These are phyloP conservation scores for Cryptocephalus primarius DNA, from an alignment of 2,888 invertebrate genomes.

Conservation along the genomic window DNA sequence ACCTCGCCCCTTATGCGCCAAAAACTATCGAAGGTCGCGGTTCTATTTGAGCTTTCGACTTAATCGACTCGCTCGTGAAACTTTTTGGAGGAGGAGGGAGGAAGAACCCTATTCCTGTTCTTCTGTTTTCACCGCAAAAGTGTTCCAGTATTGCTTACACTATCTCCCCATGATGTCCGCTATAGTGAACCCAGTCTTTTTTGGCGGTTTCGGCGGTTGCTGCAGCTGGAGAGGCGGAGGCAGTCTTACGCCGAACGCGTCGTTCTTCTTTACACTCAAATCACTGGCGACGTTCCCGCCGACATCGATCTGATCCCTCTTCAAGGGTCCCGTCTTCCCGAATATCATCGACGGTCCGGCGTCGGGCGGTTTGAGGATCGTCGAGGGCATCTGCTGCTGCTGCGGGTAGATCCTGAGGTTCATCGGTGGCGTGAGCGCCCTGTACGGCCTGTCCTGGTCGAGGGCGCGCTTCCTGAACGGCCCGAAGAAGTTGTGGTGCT, in stretches of 20 bases:
- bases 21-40: no score
- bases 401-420: slow-evolving; percentile 24
- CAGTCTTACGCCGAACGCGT: slow-evolving; percentile 9
- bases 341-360: slow-evolving; percentile 10
- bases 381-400: slow-evolving; percentile 20
- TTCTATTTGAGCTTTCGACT: no score
- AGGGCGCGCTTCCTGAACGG: slow-evolving; percentile 47
- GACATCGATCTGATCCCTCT: slow-evolving; percentile 6
- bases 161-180: slow-evolving; percentile 85
- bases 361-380: slow-evolving; percentile 34
- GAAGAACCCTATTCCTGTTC: no score
- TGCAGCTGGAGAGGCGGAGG: slow-evolving; percentile 27
- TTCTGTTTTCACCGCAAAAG: no score
- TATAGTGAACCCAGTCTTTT: slow-evolving; percentile 78
- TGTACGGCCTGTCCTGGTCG: slow-evolving; percentile 40
- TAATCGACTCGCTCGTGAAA: no score
- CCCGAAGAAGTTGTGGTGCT: slow-evolving; percentile 35
- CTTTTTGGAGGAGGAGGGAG: no score
- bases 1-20: no score
- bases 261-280: slow-evolving; percentile 35
- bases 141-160: not conserved
- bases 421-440: slow-evolving; percentile 27
- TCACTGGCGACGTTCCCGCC: slow-evolving; percentile 31
- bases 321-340: slow-evolving; percentile 6
- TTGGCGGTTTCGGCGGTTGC: slow-evolving; percentile 44